Percentiles rank a stretch among this genome's conserved stretches.
Evolutionary conservation across 2,113 vertebrate genomes (phyloP).

Genomic region (Orthochromis malagaraziensis): DNA sequence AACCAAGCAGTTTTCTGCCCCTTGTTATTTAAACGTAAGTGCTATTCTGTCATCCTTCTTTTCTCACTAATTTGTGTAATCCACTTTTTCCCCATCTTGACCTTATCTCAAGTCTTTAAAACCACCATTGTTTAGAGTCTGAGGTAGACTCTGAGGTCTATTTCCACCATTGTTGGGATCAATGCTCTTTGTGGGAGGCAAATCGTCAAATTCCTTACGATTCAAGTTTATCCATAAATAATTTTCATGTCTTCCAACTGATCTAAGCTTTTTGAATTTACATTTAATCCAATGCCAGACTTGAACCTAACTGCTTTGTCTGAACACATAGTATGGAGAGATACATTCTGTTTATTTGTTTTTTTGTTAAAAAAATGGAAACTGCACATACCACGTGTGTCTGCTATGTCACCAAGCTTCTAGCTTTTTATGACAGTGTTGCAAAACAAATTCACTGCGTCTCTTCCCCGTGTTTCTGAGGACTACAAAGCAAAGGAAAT

Average conservation of each 20-base stretch:
- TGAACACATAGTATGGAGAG: background rate
- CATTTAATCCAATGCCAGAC: background rate
- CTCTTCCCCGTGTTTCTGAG: background rate
- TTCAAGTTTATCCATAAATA: background rate
- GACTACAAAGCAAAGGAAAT: background rate
- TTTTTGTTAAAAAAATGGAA: background rate
- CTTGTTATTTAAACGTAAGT: background rate
- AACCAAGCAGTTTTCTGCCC: rapidly evolving
- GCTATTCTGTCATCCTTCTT: background rate
- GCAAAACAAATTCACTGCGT: background rate
- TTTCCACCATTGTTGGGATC: background rate
- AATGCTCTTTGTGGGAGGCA: background rate
- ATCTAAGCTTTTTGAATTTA: background rate
- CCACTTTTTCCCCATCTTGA: background rate
- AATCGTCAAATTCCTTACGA: rapidly evolving
- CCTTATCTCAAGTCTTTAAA: background rate
- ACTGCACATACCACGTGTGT: background rate
- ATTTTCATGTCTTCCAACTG: rapidly evolving
- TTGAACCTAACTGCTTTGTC: background rate
- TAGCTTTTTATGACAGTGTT: background rate
- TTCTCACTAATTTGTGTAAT: background rate
- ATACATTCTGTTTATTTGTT: background rate
- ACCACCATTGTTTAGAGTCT: background rate
- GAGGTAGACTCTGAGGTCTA: background rate
- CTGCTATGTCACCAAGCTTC: background rate